These are phyloP conservation scores for Premnoplex brunnescens DNA, from an alignment of 2,797 vertebrate genomes.

Conservation along the genomic window DNA sequence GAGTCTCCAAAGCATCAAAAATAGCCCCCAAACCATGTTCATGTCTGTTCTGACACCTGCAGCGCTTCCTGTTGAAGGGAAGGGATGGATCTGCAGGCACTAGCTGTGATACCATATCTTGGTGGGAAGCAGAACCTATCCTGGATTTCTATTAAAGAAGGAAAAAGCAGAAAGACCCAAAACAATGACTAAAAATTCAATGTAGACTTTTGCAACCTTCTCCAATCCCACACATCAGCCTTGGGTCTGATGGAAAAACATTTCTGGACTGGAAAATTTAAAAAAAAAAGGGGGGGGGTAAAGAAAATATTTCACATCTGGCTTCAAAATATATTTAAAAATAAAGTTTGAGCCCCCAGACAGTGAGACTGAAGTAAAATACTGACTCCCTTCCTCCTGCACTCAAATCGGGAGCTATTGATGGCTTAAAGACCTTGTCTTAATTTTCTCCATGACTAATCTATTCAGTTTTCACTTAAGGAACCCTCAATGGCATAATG, in stretches of 20 bases:
- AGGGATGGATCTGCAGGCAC: background rate
- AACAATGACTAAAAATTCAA: background rate
- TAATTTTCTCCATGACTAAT: conserved; percentile 70
- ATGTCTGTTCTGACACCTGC: background rate
- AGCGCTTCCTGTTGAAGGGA: background rate
- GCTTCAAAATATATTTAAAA: conserved; percentile 19
- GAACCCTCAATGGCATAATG: conserved; percentile 55
- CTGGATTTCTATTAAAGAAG: background rate
- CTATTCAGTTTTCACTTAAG: conserved; percentile 62
- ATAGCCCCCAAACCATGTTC: background rate
- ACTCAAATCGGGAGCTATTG: conserved; percentile 46
- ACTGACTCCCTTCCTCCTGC: background rate
- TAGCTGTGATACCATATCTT: background rate
- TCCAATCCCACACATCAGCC: background rate
- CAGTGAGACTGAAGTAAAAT: conserved; percentile 6
- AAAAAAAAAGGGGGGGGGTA: too few species aligned
- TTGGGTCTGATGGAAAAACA: background rate
- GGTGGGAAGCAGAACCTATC: background rate
- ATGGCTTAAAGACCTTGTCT: conserved; percentile 63
- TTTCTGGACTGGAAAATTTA: background rate
- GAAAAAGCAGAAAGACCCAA: background rate
- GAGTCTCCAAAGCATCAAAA: background rate
- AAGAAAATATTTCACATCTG: conserved; percentile 8
- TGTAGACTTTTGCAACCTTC: background rate
- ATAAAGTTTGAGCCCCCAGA: conserved; percentile 28